A percentile compares a stretch with the other conserved stretches of the same genome.
phyloP scores from a whole-genome alignment of 2,888 invertebrate species.

The Dendrolimus houi region DNA sequence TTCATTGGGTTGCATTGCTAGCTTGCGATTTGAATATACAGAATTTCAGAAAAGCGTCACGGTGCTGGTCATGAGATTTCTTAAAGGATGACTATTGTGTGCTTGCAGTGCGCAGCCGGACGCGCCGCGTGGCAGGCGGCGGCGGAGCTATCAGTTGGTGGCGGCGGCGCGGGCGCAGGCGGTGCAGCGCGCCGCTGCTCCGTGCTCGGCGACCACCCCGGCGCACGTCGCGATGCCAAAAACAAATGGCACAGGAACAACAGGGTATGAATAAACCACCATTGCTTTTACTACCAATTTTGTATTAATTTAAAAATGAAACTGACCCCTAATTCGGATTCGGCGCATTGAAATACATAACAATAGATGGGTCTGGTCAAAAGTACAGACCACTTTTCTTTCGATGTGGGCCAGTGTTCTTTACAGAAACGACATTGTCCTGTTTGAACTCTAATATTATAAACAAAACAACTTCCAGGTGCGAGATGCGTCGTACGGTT shows the following conservation, averaged over 20 bases:
- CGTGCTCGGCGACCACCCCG: constrained; percentile 80
- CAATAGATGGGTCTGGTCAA: no score
- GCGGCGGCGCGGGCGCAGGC: constrained; percentile 68
- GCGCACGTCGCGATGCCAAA: constrained; percentile 53
- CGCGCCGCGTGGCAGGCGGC: constrained; percentile 90
- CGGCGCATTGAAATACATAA: no score
- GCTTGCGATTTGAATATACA: no score
- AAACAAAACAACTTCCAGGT: constrained; percentile 70
- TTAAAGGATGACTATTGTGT: neutral
- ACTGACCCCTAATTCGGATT: no score
- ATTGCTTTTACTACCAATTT: constrained; percentile 15
- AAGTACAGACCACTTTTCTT: no score
- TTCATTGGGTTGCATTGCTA: no score
- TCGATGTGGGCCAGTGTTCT: no score
- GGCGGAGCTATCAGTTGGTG: constrained; percentile 65
- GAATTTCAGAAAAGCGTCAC: no score
- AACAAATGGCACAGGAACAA: constrained; percentile 94
- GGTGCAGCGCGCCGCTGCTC: constrained; percentile 74
- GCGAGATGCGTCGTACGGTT: constrained; percentile 89
- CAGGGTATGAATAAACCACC: constrained; percentile 73
- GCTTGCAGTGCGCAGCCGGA: constrained; percentile 85
- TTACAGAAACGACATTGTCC: no score
- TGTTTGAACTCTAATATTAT: no score
- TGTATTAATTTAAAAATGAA: neutral
- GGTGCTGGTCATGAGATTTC: no score